phyloP scores from a whole-genome alignment of 2,113 vertebrate species.

The Ophthalmotilapia sp. region DNA sequence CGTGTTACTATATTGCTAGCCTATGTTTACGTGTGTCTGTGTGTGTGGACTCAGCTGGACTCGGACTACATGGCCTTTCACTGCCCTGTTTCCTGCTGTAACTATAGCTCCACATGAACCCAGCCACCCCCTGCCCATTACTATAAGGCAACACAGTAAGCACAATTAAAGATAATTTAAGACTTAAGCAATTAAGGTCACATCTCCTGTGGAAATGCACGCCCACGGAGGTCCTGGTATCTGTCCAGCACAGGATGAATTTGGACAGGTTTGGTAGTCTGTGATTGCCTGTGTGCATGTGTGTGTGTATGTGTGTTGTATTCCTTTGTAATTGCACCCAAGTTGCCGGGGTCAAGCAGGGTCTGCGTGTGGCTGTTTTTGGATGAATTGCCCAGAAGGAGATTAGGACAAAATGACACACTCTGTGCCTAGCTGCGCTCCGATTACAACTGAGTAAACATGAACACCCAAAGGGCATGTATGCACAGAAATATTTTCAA shows the following conservation, averaged over 20 bases:
- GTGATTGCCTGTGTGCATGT: constrained; percentile 5
- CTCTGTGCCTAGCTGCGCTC: constrained; percentile 37
- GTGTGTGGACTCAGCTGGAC: constrained; percentile 70
- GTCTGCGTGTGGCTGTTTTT: constrained; percentile 45
- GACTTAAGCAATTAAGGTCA: constrained; percentile 76
- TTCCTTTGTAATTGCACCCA: constrained; percentile 54
- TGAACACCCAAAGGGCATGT: not conserved
- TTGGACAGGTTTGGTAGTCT: constrained; percentile 72
- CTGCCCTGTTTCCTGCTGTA: constrained; percentile 55
- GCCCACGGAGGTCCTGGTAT: constrained; percentile 67
- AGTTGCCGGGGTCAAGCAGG: constrained; percentile 62
- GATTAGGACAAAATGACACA: constrained; percentile 63
- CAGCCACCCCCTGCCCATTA: constrained; percentile 14
- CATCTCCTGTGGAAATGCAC: constrained; percentile 74
- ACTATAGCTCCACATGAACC: constrained; percentile 44
- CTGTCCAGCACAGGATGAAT: constrained; percentile 61
- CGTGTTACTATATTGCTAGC: not conserved
- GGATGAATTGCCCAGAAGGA: constrained; percentile 52
- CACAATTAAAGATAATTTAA: constrained; percentile 82
- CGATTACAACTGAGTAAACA: constrained; percentile 62
- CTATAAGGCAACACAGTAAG: constrained; percentile 66
- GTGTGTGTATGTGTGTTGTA: constrained; percentile 15
- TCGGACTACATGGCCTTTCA: constrained; percentile 60
- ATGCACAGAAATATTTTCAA: not conserved
- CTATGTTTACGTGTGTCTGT: not conserved